Evolutionary conservation across 2,797 vertebrate genomes (phyloP), one percentile per base, ranked within the genome.

Genomic region (Rousettus madagascariensis): DNA sequence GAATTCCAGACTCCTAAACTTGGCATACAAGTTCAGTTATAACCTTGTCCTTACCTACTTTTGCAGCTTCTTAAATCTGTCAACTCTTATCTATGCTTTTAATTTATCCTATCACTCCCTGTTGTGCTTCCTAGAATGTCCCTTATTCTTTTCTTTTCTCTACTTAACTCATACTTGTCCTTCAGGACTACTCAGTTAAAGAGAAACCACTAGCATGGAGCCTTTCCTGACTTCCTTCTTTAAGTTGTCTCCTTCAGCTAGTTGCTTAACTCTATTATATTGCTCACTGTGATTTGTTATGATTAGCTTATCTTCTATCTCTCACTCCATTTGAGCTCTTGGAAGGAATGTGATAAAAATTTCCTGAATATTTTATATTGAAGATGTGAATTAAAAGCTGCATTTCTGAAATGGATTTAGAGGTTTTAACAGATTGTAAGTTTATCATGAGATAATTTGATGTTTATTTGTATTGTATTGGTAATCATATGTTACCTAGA

Each of bases 311-410:
- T 46, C 41, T 94, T 87, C 46, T 57, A 77, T 93, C 17, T 68
- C 71, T 61, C 30, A 90, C 63, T 94, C 41, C 38, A 28, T 68
- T 55, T 83, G 55, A 57, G 20, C 26, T 82, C 26, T 83, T 94
- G 19, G 36, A 53, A 91, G 33, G 46, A 88, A 77, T 88, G 33
- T 53, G 28, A 75, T 49, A 57, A 4, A 49, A 26, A 57, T 80
- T 93, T 90, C 16, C 22, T 87, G 71, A 95, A 71, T 87, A 83
- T 83, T 96, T 87, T 83, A 36, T 87, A 55, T 9, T 78, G 30
- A 91, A 94, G n/a, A 57, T 77, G 20, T 72, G 19, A 24, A 41
- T 88, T 92, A 74, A 89, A 88, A 85, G 24, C 33, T 77, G 3
- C 15, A 69, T 85, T 89, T 86, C 38, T 92, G 30, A 68, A 92